Percentiles rank a stretch among this genome's conserved stretches.
Conservation (phyloP, 2,113 vertebrate species). For the Dasyprocta punctata region DNA sequence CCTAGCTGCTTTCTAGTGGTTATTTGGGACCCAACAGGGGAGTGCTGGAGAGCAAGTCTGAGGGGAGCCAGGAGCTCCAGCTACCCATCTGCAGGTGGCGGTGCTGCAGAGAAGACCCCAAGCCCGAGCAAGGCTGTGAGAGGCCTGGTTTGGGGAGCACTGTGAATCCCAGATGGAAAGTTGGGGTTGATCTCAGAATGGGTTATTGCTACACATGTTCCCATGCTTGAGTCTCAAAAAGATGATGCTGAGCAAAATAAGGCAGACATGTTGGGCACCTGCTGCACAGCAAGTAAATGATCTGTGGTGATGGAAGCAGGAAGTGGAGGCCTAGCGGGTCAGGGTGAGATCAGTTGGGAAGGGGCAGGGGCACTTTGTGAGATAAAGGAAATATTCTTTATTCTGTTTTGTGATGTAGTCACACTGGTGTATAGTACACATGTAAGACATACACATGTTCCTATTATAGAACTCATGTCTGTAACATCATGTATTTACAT, state of each 20-base stretch:
- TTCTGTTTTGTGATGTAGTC: background rate
- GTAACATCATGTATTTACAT: background rate
- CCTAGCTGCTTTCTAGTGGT: background rate
- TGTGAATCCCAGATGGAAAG: background rate
- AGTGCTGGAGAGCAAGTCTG: background rate
- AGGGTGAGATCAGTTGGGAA: background rate
- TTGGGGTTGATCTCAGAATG: background rate
- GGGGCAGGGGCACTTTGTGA: background rate
- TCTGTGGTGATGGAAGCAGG: background rate
- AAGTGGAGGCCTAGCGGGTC: background rate
- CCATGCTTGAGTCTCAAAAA: background rate
- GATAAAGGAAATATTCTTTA: background rate
- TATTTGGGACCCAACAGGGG: background rate
- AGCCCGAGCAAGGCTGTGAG: background rate
- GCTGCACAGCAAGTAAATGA: background rate
- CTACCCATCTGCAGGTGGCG: background rate
- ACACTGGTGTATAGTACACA: background rate
- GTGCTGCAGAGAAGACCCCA: background rate
- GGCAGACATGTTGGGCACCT: background rate
- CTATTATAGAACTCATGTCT: background rate
- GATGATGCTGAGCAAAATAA: too few relatives aligned
- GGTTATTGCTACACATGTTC: background rate
- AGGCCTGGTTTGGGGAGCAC: background rate
- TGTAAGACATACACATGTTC: background rate
- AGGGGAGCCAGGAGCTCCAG: background rate